phyloP scores from a whole-genome alignment of 1,140 invertebrate genomes.

The Caenorhabditis brenneri region DNA sequence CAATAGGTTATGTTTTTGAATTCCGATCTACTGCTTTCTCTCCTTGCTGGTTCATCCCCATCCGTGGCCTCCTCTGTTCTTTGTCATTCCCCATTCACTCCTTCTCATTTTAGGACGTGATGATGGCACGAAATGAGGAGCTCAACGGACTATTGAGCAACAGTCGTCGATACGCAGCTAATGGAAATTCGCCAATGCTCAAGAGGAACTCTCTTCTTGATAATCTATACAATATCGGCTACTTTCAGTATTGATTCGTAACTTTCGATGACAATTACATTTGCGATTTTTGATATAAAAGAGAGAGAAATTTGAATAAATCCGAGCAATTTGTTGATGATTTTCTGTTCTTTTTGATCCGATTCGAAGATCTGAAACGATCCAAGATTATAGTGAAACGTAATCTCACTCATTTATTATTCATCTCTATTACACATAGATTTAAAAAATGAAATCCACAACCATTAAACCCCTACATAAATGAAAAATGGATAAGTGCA shows the following conservation, averaged over 20 bases:
- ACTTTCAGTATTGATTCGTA: background rate
- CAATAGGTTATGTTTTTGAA: too few species aligned
- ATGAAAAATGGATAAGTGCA: background rate
- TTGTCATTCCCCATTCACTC: background rate
- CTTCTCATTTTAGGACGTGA: background rate
- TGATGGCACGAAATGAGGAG: constrained; percentile 20
- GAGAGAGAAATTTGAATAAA: background rate
- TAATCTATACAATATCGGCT: constrained; percentile 45
- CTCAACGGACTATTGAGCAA: constrained; percentile 26
- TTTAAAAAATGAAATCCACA: constrained; percentile 26
- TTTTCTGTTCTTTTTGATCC: background rate
- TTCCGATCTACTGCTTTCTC: too few species aligned
- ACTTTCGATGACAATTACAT: too few species aligned
- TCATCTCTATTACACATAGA: background rate
- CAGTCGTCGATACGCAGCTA: background rate
- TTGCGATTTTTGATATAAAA: too few species aligned
- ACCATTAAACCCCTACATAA: constrained; percentile 14
- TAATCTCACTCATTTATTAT: constrained; percentile 11
- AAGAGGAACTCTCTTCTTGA: background rate
- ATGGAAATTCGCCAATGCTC: constrained; percentile 40
- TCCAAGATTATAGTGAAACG: background rate
- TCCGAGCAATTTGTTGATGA: constrained; percentile 24
- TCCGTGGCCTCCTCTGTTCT: background rate
- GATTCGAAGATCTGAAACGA: background rate
- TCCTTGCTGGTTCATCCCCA: too few species aligned